Evolutionary conservation across 2,888 invertebrate genomes (phyloP).

Genomic region (Aphrophora alni): DNA sequence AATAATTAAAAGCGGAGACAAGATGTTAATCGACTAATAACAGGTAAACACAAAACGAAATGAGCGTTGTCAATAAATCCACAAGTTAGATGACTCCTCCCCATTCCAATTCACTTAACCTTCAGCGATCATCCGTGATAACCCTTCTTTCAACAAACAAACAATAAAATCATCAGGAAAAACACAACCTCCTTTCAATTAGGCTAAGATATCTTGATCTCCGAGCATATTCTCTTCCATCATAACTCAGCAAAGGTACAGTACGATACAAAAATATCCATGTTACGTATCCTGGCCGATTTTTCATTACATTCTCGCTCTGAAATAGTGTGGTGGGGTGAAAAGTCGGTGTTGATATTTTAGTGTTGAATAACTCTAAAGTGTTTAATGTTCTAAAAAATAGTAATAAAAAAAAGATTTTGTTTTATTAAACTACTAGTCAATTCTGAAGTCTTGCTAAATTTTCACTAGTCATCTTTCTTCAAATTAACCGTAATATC

Average conservation of each 20-base stretch:
- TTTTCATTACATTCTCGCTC: no score
- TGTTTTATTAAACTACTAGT: no score
- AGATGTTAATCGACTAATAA: not conserved
- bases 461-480: no score
- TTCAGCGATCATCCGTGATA: not conserved
- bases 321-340: no score
- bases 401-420: no score
- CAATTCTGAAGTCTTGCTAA: no score
- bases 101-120: not conserved
- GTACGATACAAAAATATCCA: not conserved
- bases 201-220: constrained; percentile 9
- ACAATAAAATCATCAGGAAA: constrained; percentile 7
- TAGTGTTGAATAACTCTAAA: no score
- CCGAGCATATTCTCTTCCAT: not conserved
- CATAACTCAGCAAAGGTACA: not conserved
- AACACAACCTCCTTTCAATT: constrained; percentile 6
- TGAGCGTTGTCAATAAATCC: not conserved
- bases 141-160: constrained; percentile 2
- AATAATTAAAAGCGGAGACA: not conserved
- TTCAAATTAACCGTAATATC: no score
- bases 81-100: not conserved
- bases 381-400: no score
- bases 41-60: not conserved
- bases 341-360: no score
- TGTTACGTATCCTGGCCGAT: no score